Evolutionary conservation across 2,888 invertebrate genomes (phyloP).

Genomic region (Heliconius charithonia): DNA sequence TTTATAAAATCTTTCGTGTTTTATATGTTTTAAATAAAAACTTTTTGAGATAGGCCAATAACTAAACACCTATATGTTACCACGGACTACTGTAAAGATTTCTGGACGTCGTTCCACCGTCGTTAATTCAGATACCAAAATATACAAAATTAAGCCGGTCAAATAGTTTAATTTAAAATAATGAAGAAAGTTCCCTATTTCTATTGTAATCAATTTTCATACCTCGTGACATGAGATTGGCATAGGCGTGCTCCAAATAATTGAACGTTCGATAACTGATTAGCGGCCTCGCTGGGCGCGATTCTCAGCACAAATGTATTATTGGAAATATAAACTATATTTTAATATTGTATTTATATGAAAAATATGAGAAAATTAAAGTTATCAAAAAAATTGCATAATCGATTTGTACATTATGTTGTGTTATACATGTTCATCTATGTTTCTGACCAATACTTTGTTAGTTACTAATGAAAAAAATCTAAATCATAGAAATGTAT

Average conservation of each 20-base stretch:
- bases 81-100: no score
- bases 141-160: no score
- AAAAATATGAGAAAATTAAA: background rate
- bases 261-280: slow-evolving; percentile 16
- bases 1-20: background rate
- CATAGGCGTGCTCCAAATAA: slow-evolving; percentile 24
- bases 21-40: background rate
- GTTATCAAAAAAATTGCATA: background rate
- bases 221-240: slow-evolving; percentile 16
- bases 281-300: background rate
- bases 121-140: no score
- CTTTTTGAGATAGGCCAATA: no score
- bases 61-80: no score
- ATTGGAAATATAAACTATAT: background rate
- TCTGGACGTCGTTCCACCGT: no score
- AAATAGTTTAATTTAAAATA: slow-evolving; percentile 19
- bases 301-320: background rate
- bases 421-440: no score
- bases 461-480: background rate
- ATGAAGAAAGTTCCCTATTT: background rate
- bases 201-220: background rate
- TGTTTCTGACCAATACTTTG: background rate
- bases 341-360: background rate
- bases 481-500: no score
- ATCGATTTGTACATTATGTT: background rate